phyloP scores from a whole-genome alignment of 37 sponge, comb jelly and placozoan species.

The Halisarca cf. caerulea region DNA sequence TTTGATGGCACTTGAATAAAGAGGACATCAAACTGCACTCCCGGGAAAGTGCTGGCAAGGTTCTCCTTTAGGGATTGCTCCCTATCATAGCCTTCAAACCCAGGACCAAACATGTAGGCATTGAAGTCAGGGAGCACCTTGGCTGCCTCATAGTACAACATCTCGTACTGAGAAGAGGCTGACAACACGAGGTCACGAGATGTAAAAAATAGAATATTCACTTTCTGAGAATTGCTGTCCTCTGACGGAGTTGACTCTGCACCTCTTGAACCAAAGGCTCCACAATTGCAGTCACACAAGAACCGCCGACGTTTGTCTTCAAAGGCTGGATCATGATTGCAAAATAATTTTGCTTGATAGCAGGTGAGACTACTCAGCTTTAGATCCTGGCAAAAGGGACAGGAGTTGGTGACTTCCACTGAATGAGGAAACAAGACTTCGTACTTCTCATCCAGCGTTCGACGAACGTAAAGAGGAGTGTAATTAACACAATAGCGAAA shows the following conservation, averaged over 20 bases:
- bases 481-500: background rate
- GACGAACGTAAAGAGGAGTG: background rate
- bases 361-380: background rate
- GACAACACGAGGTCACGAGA: background rate
- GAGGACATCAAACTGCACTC: constrained; percentile 13
- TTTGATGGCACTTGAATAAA: constrained; percentile 19
- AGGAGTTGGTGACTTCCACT: constrained; percentile 17
- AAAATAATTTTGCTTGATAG: background rate
- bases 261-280: background rate
- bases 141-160: constrained; percentile 8
- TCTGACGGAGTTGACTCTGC: background rate
- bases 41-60: background rate
- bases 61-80: background rate
- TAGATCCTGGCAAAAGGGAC: constrained; percentile 4
- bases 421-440: background rate
- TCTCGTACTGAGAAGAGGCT: too few relatives aligned
- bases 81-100: constrained; percentile 5
- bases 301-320: too few relatives aligned
- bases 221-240: background rate
- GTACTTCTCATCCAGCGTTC: background rate
- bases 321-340: background rate
- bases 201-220: constrained; percentile 13
- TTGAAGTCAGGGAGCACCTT: background rate
- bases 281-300: constrained; percentile 23
- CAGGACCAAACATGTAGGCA: constrained; percentile 16